These are phyloP conservation scores for Chromobotia macracanthus DNA, from an alignment of 2,797 vertebrate species.

Conservation along the genomic window DNA sequence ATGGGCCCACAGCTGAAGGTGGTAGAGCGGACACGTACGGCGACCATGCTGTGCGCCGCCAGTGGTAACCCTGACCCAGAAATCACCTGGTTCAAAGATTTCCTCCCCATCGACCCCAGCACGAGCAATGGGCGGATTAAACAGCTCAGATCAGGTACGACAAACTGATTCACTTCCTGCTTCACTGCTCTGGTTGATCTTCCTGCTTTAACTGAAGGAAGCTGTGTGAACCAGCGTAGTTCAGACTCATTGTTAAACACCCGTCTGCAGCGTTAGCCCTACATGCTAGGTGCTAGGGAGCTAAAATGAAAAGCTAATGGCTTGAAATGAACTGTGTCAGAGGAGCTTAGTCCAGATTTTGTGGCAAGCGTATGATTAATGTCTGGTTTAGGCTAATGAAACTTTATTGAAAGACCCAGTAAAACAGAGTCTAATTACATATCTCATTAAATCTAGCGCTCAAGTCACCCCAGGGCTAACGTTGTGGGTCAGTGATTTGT, in stretches of 20 bases:
- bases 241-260: neutral
- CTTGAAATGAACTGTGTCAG: slow-evolving; percentile 56
- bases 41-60: slow-evolving; percentile 97
- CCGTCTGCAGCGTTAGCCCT: neutral
- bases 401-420: slow-evolving; percentile 66
- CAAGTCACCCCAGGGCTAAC: slow-evolving; percentile 70
- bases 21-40: slow-evolving; percentile 93
- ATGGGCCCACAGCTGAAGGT: slow-evolving; percentile 99
- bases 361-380: slow-evolving; percentile 65
- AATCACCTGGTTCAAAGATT: slow-evolving; percentile 99
- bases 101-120: slow-evolving; percentile 93
- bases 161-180: neutral
- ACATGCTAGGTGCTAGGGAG: neutral
- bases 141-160: slow-evolving; percentile 94
- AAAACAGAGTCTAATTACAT: slow-evolving; percentile 80
- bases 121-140: slow-evolving; percentile 94
- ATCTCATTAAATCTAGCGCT: slow-evolving; percentile 75
- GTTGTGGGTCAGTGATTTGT: slow-evolving; percentile 78
- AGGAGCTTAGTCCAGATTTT: slow-evolving; percentile 60
- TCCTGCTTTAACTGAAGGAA: neutral
- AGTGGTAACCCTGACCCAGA: slow-evolving; percentile 97
- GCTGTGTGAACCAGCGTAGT: neutral
- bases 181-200: slow-evolving; percentile 2
- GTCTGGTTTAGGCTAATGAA: slow-evolving; percentile 75
- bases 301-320: slow-evolving; percentile 44